Base-by-base conservation (phyloP, 2,888 invertebrate species). In the Leptinotarsa rubiginosa region DNA sequence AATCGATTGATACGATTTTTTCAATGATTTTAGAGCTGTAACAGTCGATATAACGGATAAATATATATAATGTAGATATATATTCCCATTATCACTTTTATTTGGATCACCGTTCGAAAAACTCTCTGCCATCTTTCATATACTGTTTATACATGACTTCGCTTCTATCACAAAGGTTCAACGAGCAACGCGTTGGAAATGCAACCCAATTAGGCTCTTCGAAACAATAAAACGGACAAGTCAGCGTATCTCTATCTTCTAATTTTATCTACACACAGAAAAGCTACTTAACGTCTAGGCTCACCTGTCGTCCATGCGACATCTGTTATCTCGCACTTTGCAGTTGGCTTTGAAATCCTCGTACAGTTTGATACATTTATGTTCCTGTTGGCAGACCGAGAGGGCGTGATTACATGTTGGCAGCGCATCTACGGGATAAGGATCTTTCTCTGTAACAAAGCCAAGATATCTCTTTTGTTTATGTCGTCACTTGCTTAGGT, bases 391-490 rank as follows among this genome's bases (percentile, higher is more conserved):
- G 88, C 96, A 97, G 80, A 95, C 95, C 83, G 92, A 93, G 84
- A 95, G 90, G 65, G 96, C 96, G 87, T 96, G 96, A 87, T 95
- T 96, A 90, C 96, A 96, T 81, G 95, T 95, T 76, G 96, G 96
- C 87, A 97, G 90, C 74, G 96, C 95, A 88, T 96, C 96, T 83
- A 96, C 94, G 54, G 95, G 94, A 89, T 95, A 95, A 75, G 95
- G 95, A 90, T 96, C 96, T 90, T 95, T 95, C 86, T 96, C 96
- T 95, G 91, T 25, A 90, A 90, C 77, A 83, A 83, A 83, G 84
- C 74, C 16, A 52, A 49, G 16, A 25, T 20, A 67, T 67, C 50
- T 4, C 12, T 67, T 25, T 67, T 67, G 25, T 50, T 50, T 52
- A 47, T 52, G 52, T 62, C 62, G 41, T 13, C 62, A 41, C 41